Conservation (phyloP, 2,888 invertebrate genomes). For the Eutolmus rufibarbis region DNA sequence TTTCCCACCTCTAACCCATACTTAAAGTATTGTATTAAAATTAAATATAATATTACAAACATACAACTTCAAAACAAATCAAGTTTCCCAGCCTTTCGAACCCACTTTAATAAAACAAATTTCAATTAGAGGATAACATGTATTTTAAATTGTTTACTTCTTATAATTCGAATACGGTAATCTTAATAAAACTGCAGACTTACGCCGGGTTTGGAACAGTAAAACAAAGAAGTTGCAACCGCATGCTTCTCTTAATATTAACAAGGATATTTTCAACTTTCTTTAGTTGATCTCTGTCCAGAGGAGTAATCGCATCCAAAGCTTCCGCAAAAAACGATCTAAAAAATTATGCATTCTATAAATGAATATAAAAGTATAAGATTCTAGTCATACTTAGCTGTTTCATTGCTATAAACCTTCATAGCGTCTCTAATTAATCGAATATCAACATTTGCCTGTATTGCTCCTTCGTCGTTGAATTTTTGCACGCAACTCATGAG, state of each 20-base stretch:
- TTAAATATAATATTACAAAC: too few species aligned
- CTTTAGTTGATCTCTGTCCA: constrained; percentile 70
- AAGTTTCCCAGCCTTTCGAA: not conserved
- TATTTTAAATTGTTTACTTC: not conserved
- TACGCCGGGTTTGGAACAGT: constrained; percentile 53
- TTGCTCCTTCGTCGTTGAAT: constrained; percentile 74
- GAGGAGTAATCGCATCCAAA: constrained; percentile 74
- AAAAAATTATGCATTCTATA: constrained; percentile 52
- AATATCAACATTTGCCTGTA: constrained; percentile 83
- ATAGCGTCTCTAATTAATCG: constrained; percentile 72
- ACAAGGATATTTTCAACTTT: constrained; percentile 70
- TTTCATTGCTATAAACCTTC: constrained; percentile 69
- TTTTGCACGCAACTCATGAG: constrained; percentile 80
- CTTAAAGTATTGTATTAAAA: too few species aligned
- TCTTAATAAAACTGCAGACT: not conserved
- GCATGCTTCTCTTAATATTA: constrained; percentile 72
- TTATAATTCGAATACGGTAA: not conserved
- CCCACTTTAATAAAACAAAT: not conserved
- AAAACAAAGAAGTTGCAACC: constrained; percentile 73
- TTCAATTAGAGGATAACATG: not conserved
- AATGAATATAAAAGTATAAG: not conserved
- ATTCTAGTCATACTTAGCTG: constrained; percentile 67
- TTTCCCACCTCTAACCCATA: too few species aligned
- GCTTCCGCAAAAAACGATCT: constrained; percentile 84
- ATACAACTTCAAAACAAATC: too few species aligned